phyloP scores from a whole-genome alignment of 2,113 vertebrate species.

The Megatriorchis doriae region DNA sequence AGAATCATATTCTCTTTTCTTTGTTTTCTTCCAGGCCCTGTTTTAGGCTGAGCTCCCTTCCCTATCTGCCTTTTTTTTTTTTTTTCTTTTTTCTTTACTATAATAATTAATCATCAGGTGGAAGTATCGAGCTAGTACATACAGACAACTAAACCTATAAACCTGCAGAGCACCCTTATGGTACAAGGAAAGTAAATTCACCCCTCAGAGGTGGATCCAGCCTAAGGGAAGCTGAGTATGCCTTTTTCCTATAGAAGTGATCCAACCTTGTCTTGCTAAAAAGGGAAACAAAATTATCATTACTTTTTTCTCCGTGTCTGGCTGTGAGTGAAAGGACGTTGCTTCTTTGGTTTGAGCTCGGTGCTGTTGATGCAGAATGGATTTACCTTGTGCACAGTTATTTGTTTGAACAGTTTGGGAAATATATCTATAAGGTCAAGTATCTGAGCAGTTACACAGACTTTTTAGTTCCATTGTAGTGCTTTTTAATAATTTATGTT shows the following conservation, averaged over 20 bases:
- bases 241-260: background rate
- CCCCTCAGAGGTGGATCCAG: background rate
- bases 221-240: background rate
- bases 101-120: background rate
- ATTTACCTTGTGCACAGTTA: background rate
- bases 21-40: background rate
- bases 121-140: background rate
- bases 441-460: background rate
- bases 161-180: background rate
- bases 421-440: rapidly evolving
- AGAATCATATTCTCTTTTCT: background rate
- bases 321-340: background rate
- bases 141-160: background rate
- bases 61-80: rapidly evolving
- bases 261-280: background rate
- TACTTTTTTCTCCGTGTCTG: background rate
- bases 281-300: background rate
- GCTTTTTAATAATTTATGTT: background rate
- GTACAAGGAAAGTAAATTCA: background rate
- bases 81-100: background rate
- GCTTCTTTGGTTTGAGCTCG: background rate
- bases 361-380: background rate
- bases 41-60: background rate
- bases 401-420: background rate
- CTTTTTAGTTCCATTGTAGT: background rate